Percentiles rank a stretch among this genome's conserved stretches.
Evolutionary conservation across 2,113 vertebrate species (phyloP).

Genomic region (Piprites chloris): DNA sequence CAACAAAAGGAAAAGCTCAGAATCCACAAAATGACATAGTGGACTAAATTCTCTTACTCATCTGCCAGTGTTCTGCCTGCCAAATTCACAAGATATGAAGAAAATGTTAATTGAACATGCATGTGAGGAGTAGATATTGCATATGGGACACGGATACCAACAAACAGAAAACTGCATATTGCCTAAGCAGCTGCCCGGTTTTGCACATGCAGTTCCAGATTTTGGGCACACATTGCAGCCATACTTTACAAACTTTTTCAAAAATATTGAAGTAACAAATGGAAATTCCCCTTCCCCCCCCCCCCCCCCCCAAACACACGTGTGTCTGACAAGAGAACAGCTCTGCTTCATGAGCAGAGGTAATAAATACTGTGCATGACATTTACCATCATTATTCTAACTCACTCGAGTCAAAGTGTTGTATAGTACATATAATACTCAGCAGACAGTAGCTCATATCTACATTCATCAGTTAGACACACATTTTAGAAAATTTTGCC

Average conservation of each 20-base stretch:
- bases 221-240: neutral
- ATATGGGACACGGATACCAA: neutral
- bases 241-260: neutral
- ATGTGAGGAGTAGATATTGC: neutral
- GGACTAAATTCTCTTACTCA: neutral
- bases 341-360: neutral
- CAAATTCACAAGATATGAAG: neutral
- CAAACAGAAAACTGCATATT: neutral
- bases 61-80: constrained; percentile 11
- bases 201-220: constrained; percentile 28
- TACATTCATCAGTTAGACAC: constrained; percentile 29
- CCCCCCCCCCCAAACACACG: accelerated
- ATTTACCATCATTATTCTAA: neutral
- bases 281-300: neutral
- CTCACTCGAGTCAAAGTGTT: neutral
- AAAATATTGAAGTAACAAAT: neutral
- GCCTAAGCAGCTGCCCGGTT: constrained; percentile 1
- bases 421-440: neutral
- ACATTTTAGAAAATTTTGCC: neutral
- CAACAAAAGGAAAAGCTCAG: neutral
- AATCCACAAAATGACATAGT: neutral
- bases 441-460: neutral
- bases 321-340: neutral
- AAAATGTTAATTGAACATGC: neutral
- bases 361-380: neutral